Conservation (phyloP, 2,113 vertebrate genomes). For the Podarcis muralis region DNA sequence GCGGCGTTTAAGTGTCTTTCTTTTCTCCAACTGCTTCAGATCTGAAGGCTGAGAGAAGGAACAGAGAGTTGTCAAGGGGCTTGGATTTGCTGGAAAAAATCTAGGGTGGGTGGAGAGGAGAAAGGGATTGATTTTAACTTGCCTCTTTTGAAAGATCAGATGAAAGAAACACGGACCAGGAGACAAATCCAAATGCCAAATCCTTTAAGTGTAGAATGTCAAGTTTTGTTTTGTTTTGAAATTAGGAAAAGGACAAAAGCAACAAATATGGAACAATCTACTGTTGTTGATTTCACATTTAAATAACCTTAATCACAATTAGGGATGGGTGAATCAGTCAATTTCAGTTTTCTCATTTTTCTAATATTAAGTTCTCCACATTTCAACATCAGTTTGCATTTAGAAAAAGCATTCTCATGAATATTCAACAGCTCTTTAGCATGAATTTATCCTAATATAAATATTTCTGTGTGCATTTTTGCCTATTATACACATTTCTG, state of each 20-base stretch:
- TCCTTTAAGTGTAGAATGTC: background rate
- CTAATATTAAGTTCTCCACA: no score
- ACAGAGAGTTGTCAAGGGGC: constrained; percentile 43
- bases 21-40: constrained; percentile 51
- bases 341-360: no score
- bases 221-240: background rate
- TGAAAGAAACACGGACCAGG: background rate
- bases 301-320: no score
- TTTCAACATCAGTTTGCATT: no score
- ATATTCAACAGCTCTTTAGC: no score
- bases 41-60: constrained; percentile 70
- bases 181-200: background rate
- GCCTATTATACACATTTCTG: no score
- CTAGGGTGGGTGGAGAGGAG: background rate
- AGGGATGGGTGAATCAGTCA: no score
- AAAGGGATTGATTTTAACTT: background rate
- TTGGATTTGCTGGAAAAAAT: constrained; percentile 45
- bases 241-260: background rate
- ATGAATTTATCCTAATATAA: no score
- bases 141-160: background rate
- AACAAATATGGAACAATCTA: background rate
- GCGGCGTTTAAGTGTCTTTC: constrained; percentile 26
- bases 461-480: no score
- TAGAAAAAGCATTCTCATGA: no score
- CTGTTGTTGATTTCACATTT: no score